These are phyloP conservation scores for Pelmatolapia mariae DNA, from an alignment of 2,113 vertebrate genomes.

Conservation along the genomic window DNA sequence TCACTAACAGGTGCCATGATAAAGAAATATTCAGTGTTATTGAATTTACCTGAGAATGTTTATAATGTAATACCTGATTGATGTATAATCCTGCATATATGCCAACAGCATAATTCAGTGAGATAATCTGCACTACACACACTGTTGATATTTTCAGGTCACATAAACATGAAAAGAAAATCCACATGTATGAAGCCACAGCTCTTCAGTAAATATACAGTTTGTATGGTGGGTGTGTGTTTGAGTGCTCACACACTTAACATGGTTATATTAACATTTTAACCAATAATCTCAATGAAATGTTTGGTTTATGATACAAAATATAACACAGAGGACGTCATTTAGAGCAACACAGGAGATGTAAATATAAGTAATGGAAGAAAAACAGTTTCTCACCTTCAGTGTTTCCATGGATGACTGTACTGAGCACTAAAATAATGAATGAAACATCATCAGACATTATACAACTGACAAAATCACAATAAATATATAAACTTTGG, in stretches of 20 bases:
- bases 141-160: not conserved
- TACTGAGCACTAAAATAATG: no score
- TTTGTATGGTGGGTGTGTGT: rapidly evolving
- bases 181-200: rapidly evolving
- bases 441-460: no score
- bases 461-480: no score
- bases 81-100: no score
- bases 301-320: not conserved
- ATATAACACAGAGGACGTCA: not conserved
- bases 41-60: not conserved
- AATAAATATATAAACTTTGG: no score
- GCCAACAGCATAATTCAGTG: no score
- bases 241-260: not conserved
- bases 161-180: not conserved
- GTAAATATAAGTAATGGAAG: not conserved
- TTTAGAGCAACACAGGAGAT: rapidly evolving
- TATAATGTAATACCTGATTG: no score
- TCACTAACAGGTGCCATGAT: not conserved
- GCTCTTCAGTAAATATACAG: not conserved
- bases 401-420: rapidly evolving
- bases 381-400: not conserved
- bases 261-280: not conserved
- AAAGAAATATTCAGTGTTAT: not conserved
- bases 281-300: not conserved
- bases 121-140: not conserved